Evolutionary conservation across 2,888 invertebrate species (phyloP), one percentile per base, ranked within the genome.

Genomic region (Xestia c-nigrum): DNA sequence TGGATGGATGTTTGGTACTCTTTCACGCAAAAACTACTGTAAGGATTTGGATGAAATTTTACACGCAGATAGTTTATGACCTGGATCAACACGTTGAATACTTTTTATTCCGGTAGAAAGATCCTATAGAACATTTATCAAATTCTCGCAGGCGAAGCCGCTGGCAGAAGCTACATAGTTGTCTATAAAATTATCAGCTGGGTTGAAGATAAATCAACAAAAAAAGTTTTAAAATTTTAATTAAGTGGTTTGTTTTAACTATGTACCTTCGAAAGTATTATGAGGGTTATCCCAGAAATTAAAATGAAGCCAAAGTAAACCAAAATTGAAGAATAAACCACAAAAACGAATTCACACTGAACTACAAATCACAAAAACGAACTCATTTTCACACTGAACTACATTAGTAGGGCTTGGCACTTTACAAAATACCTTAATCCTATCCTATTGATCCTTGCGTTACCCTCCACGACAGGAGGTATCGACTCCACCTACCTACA

Each of bases 391-490:
- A 3, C 16, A 46, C 61, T 43, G 24, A 38, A 66, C 14, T 16
- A 46, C 43, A 61, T 69, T 78, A 52, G 38, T 46, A 57, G 16
- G 40, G 52, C 21, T 61, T 31, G 61, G 52, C 16, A 78, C 14
- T 71, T 71, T 21, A 72, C 64, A 50, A 40, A 80, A 66, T 55
- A 66, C 59, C 59, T 66, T 66, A 69, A 59, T 70, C 38, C 47
- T 81, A 76, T 61, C 38, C 47, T 81, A 76, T 61, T 67, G 70
- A 82, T 81, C 75, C 38, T 24, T 19, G n/a, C n/a, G 43, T 24
- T 38, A 68, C 38, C 40, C 40, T 67, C 40, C 31, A 47, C 59
- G 5, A 14, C 71, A 21, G 7, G 31, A 79, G 57, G 19, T 47
- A 69, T 47, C 52, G 21, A 66, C 47, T 59, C 57, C 6, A 65